These are phyloP conservation scores for Stylophora pistillata DNA, from an alignment of 64 coral and sea anemone genomes.

Conservation along the genomic window DNA sequence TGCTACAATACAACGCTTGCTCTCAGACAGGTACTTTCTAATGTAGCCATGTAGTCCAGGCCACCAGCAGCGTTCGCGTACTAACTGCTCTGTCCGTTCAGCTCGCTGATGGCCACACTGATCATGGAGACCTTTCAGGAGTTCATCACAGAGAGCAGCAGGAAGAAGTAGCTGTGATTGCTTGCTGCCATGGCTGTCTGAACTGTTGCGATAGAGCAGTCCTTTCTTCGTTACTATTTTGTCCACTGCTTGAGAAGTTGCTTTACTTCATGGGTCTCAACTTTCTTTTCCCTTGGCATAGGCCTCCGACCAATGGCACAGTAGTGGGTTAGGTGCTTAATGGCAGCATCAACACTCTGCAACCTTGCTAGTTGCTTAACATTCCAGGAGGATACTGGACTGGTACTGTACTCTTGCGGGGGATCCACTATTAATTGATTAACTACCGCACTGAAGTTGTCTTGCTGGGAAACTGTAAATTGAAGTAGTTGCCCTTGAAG, in stretches of 20 bases:
- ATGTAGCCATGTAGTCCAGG: slow-evolving; percentile 38
- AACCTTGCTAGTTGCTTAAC: slow-evolving; percentile 15
- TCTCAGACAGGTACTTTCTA: slow-evolving; percentile 19
- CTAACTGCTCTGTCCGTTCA: no score
- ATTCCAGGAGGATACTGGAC: slow-evolving; percentile 29
- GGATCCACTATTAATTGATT: not conserved
- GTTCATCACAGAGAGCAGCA: not conserved
- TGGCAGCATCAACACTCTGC: not conserved
- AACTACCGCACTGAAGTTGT: no score
- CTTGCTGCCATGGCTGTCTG: not conserved
- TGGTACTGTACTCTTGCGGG: not conserved
- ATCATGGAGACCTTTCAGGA: slow-evolving; percentile 29
- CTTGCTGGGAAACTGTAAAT: not conserved
- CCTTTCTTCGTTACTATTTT: slow-evolving; percentile 20
- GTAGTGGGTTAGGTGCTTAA: slow-evolving; percentile 27
- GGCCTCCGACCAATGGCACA: slow-evolving; percentile 21
- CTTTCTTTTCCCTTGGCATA: not conserved
- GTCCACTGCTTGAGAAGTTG: slow-evolving; percentile 8
- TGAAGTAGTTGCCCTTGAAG: not conserved
- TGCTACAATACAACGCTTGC: slow-evolving; percentile 39
- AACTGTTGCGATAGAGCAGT: slow-evolving; percentile 17
- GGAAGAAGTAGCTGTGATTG: slow-evolving; percentile 29
- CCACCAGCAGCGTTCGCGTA: slow-evolving; percentile 58
- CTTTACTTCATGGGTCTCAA: not conserved
- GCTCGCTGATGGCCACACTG: slow-evolving; percentile 59